Percentiles rank a stretch among this genome's conserved stretches.
These are phyloP conservation scores for Yponomeuta sedellus DNA, from an alignment of 2,888 invertebrate species.

Conservation along the genomic window DNA sequence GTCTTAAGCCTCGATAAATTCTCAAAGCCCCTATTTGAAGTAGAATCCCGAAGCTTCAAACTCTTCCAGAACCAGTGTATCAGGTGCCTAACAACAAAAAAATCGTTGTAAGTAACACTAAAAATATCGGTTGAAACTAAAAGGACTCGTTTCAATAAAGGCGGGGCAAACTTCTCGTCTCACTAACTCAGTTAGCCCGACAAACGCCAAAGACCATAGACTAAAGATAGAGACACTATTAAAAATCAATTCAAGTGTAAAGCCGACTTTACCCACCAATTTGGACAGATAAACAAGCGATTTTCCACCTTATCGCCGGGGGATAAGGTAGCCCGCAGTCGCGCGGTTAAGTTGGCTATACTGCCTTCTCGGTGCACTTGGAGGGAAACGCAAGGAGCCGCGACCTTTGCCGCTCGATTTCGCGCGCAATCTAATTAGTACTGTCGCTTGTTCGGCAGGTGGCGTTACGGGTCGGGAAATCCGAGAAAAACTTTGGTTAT, in stretches of 20 bases:
- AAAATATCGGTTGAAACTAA: neutral
- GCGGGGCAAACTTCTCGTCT: slow-evolving; percentile 43
- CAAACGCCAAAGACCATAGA: slow-evolving; percentile 63
- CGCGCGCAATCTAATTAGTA: slow-evolving; percentile 74
- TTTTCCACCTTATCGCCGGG: neutral
- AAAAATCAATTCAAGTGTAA: slow-evolving; percentile 72
- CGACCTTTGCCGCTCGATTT: slow-evolving; percentile 74
- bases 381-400: slow-evolving; percentile 61
- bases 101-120: neutral
- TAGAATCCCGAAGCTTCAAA: too few species aligned
- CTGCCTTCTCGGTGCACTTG: slow-evolving; percentile 40
- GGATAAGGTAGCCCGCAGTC: neutral
- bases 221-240: slow-evolving; percentile 45
- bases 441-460: slow-evolving; percentile 57
- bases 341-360: neutral
- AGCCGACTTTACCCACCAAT: slow-evolving; percentile 41
- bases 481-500: neutral
- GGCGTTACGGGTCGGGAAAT: slow-evolving; percentile 32
- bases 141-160: slow-evolving; percentile 2
- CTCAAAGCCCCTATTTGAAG: too few species aligned
- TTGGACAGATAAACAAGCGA: neutral
- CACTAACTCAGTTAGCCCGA: slow-evolving; percentile 62
- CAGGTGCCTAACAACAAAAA: neutral
- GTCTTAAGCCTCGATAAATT: too few species aligned
- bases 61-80: too few species aligned